Base-by-base conservation (phyloP, 2,797 vertebrate species). In the Remorina albescens region DNA sequence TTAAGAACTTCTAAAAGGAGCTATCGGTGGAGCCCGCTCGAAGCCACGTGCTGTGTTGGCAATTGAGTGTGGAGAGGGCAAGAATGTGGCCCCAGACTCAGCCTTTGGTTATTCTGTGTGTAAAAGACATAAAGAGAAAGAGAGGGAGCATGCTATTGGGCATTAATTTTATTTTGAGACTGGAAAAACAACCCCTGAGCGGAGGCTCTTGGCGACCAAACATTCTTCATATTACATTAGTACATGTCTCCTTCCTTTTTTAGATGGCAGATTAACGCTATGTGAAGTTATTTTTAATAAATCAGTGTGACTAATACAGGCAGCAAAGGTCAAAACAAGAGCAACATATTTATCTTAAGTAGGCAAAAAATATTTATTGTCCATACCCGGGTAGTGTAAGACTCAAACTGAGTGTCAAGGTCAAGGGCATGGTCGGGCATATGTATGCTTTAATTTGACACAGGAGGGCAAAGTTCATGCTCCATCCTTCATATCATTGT, bases 1-100 rank as follows among this genome's bases (percentile, higher is more conserved):
- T 82, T 84, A 86, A 90, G 73, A 75, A 57, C 58, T 82, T 63
- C 76, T 84, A 76, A 89, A 88, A 86, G 85, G 86, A 89, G 76
- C 77, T 74, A 78, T 86, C 75, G 74, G 75, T n/a, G 76, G 86
- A 83, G 76, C 59, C 71, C 76, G 82, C 74, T 86, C 83, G 83
- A 85, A 92, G 80, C 82, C 89, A 86, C 81, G 85, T 90, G 89
- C 85, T 92, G 87, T 84, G 82, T 81, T 88, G 82, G 89, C 80
- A 88, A 72, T 84, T 74, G 76, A 89, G 79, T 88, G 86, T 84
- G 84, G 69, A 84, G 83, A 82, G 81, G 76, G 66, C 85, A 90
- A 81, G 90, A 92, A 91, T 92, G 91, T 86, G 73, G 80, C 77
- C 88, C 72, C 78, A 87, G 80, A 83, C 86, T 84, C 64, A 53